phyloP scores from a whole-genome alignment of 1,140 invertebrate species.

The Aphidius gifuensis region DNA sequence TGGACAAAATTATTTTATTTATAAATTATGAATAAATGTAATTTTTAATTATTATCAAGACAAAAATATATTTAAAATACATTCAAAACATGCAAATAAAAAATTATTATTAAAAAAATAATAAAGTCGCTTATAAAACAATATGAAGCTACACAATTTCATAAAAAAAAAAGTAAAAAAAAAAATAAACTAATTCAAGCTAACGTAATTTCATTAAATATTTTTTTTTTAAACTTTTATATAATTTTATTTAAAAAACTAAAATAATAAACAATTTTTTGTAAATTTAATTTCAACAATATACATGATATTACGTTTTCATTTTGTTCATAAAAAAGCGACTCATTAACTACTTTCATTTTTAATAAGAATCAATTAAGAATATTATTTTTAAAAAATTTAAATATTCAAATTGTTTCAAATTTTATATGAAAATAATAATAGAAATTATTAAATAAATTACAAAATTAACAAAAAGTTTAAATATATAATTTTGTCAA shows the following conservation, averaged over 20 bases:
- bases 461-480: slow-evolving; percentile 13
- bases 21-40: no score
- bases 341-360: slow-evolving; percentile 2
- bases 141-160: slow-evolving; percentile 9
- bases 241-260: not conserved
- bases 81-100: slow-evolving; percentile 14
- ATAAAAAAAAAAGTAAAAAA: not conserved
- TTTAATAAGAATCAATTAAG: slow-evolving; percentile 5
- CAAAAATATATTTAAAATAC: no score
- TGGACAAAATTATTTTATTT: no score
- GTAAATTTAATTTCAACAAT: no score
- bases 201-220: slow-evolving; percentile 12
- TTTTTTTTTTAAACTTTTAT: not conserved
- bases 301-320: slow-evolving; percentile 25
- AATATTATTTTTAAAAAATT: no score
- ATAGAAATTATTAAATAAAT: slow-evolving; percentile 19
- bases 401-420: slow-evolving; percentile 2
- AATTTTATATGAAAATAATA: slow-evolving; percentile 11
- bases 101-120: not conserved
- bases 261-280: no score
- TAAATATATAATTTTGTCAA: slow-evolving; percentile 11
- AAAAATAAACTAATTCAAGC: slow-evolving; percentile 7
- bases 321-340: slow-evolving; percentile 1
- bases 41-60: no score
- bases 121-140: slow-evolving; percentile 4